A percentile compares a stretch with the other conserved stretches of the same genome.
phyloP scores from a whole-genome alignment of 2,113 vertebrate genomes.

The Apus apus region DNA sequence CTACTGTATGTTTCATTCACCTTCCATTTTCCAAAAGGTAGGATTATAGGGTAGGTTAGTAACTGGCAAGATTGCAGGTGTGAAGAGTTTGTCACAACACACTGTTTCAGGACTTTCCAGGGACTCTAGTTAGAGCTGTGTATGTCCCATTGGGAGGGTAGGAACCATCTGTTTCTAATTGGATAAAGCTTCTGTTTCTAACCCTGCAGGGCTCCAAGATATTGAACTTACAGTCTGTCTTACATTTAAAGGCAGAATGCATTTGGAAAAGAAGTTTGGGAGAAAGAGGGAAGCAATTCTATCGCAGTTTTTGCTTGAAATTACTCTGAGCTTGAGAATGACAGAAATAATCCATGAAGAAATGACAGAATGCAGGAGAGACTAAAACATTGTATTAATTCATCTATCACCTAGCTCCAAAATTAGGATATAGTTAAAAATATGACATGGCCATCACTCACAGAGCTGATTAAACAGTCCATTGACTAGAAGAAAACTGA shows the following conservation, averaged over 20 bases:
- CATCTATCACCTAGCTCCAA: not conserved
- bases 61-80: not conserved
- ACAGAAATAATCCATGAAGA: not conserved
- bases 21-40: not conserved
- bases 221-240: not conserved
- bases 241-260: not conserved
- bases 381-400: not conserved
- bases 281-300: not conserved
- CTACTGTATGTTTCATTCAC: not conserved
- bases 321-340: not conserved
- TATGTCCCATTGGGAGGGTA: conserved; percentile 3
- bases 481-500: not conserved
- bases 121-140: not conserved
- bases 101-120: conserved; percentile 4
- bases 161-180: conserved; percentile 39
- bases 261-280: not conserved
- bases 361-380: not conserved
- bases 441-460: not conserved
- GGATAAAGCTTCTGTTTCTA: conserved; percentile 43
- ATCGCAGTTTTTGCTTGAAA: not conserved
- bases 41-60: not conserved
- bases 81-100: conserved; percentile 7
- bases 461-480: not conserved
- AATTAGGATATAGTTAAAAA: not conserved
- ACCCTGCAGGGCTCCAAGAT: conserved; percentile 8